A percentile compares a stretch with the other conserved stretches of the same genome.
These are phyloP conservation scores for Drosophila lini DNA, from an alignment of 1,140 invertebrate genomes.

Conservation along the genomic window DNA sequence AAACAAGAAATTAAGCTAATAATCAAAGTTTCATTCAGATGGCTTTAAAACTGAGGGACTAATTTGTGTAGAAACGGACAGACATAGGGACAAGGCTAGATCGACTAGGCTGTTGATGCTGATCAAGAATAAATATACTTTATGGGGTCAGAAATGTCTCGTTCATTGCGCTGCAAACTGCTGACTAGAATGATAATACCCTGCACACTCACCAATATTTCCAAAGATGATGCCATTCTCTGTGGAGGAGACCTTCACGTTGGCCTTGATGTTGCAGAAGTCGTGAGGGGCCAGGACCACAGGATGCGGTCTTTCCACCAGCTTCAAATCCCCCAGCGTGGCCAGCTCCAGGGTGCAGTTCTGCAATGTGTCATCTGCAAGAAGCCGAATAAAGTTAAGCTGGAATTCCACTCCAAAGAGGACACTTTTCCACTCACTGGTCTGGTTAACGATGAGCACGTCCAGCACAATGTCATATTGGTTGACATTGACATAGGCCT, in stretches of 20 bases:
- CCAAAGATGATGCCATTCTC: conserved; percentile 99
- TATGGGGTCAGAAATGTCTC: no score
- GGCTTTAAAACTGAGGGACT: no score
- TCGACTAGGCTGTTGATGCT: no score
- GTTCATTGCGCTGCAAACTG: no score
- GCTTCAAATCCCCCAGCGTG: conserved; percentile 98
- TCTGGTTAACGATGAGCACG: conserved; percentile 99
- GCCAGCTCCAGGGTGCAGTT: conserved; percentile 99
- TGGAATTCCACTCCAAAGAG: not conserved
- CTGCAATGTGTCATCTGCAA: conserved; percentile 94
- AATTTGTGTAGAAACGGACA: no score
- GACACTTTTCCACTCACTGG: conserved; percentile 85
- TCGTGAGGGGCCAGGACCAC: conserved; percentile 98
- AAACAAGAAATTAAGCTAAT: not conserved
- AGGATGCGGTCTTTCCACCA: conserved; percentile 98
- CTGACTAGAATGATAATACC: no score
- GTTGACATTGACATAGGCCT: conserved; percentile 99
- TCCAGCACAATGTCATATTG: conserved; percentile 99
- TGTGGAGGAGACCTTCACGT: conserved; percentile 97
- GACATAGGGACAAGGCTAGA: no score
- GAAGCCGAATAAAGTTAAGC: not conserved
- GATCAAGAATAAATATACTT: no score
- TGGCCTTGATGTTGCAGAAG: conserved; percentile 99
- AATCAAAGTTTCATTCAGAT: no score
- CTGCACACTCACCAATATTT: conserved; percentile 92